Conservation (phyloP, 2,113 vertebrate genomes). For the Pterocles orientalis region DNA sequence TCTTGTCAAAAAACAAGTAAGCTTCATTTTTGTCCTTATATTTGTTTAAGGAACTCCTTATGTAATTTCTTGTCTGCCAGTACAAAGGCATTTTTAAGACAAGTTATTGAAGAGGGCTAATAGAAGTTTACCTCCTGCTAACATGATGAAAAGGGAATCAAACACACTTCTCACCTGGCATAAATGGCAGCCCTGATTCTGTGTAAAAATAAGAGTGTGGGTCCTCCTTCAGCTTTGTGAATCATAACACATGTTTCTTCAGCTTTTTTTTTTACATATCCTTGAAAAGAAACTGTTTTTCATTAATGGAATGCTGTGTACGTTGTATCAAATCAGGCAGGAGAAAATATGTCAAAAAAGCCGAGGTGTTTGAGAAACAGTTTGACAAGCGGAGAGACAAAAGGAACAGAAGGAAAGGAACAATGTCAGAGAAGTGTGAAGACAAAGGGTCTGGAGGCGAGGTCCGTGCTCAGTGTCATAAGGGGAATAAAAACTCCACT, state of each 20-base stretch:
- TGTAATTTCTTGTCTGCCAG: background rate
- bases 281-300: background rate
- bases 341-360: background rate
- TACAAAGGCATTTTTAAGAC: background rate
- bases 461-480: conserved; percentile 32
- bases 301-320: background rate
- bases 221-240: background rate
- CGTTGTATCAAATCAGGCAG: background rate
- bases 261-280: background rate
- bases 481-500: conserved; percentile 23
- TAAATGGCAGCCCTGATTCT: background rate
- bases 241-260: background rate
- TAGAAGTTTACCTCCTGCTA: background rate
- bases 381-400: conserved; percentile 39
- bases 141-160: background rate
- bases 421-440: conserved; percentile 63
- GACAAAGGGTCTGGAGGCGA: conserved; percentile 53
- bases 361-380: conserved; percentile 33
- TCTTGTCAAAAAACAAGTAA: background rate
- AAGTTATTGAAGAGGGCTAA: background rate
- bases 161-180: background rate
- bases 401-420: conserved; percentile 35
- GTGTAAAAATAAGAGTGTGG: background rate
- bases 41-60: background rate
- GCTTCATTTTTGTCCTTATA: background rate